Percentiles rank a stretch among this genome's conserved stretches.
phyloP scores from a whole-genome alignment of 1,140 invertebrate species.

The Saccostrea cuccullata region DNA sequence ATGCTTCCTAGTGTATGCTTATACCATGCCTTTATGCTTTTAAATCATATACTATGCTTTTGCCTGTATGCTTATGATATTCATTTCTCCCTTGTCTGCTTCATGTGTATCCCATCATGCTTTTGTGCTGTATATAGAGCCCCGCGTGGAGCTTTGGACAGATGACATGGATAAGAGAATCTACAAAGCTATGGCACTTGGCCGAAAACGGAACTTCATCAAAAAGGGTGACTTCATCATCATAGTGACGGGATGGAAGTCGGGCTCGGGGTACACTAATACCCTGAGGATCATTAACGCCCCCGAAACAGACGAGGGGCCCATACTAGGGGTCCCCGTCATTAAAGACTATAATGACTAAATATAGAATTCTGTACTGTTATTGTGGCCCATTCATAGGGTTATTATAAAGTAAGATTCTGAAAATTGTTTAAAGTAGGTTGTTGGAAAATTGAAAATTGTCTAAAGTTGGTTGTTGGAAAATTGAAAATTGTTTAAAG shows the following conservation, averaged over 20 bases:
- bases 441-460: too few species aligned
- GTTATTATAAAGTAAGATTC: too few species aligned
- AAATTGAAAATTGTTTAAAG: too few species aligned
- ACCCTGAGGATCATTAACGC: constrained; percentile 96
- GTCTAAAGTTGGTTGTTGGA: too few species aligned
- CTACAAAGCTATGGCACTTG: constrained; percentile 91
- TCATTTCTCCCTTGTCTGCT: constrained; percentile 5
- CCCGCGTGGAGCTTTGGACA: constrained; percentile 94
- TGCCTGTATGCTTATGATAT: not conserved
- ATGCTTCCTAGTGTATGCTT: not conserved
- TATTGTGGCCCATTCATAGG: not conserved
- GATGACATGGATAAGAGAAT: constrained; percentile 97
- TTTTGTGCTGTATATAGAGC: constrained; percentile 68
- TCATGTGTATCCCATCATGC: constrained; percentile 29
- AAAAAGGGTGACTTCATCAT: constrained; percentile 92
- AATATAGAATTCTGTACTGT: not conserved
- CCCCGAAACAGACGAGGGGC: constrained; percentile 65
- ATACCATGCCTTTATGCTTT: not conserved
- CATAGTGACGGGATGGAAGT: constrained; percentile 96
- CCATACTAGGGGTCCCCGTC: constrained; percentile 62
- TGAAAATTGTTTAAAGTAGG: too few species aligned
- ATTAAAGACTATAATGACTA: constrained; percentile 58
- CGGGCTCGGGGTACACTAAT: constrained; percentile 97
- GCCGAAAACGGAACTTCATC: constrained; percentile 93
- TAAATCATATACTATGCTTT: not conserved